Base-by-base conservation (phyloP, 2,797 vertebrate species). In the Falco rusticolus region DNA sequence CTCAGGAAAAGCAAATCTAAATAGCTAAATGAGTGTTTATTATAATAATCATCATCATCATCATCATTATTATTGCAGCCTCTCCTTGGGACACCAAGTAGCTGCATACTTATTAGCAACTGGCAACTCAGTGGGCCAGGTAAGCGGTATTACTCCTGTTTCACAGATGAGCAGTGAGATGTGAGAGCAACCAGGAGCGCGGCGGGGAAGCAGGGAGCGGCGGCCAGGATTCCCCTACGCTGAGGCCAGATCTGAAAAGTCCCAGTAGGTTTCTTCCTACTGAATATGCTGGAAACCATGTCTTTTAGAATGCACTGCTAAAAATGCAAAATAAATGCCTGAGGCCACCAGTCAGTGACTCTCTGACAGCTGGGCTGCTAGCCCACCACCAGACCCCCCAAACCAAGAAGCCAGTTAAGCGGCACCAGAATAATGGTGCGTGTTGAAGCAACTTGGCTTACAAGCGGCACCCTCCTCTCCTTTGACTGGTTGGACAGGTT, bases 211-310 rank as follows among this genome's bases (percentile, higher is more conserved):
- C 37, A 4, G 18, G 37, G 31, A 21, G 22, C 6, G 6, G 33
- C 72, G 43, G 20, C 18, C 3, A 11, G 56, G 50, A n/a, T 31
- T 25, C 28, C 53, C 37, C 47, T 39, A 29, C 41, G 9, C 13
- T 5, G 18, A 21, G 15, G 15, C 19, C 18, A 31, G 15, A 53
- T 22, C n/a, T 10, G 71, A 20, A 19, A 10, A 19, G 14, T 7
- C 48, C 31, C 34, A 6, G 11, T 1, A 33, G 37, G 5, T 63
- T 65, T 33, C 10, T 51, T 20, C 41, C 43, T 37, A 16, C 39
- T 24, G n/a, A 39, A 26, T 3, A 14, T 12, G 15, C 45, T 43
- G 29, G 48, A 69, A 81, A 51, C 13, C 1, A 1, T 1, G 4
- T 28, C 31, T 16, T 29, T 28, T 33, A 50, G 12, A 63, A 63